Conservation (phyloP, 2,888 invertebrate species). For the Epicampocera succincta region DNA sequence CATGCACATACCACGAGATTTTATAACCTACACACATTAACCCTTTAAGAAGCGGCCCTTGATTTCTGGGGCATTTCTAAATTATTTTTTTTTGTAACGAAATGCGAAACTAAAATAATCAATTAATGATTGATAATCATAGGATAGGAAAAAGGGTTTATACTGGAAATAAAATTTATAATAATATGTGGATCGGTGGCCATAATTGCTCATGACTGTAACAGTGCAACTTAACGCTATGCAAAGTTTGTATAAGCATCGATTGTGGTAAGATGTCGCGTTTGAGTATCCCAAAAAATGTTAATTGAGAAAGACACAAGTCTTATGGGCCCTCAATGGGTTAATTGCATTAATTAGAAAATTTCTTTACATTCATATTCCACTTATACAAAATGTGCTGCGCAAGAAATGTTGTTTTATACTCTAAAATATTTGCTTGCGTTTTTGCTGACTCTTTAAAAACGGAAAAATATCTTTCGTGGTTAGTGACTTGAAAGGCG, state of each 20-base stretch:
- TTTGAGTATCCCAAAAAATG: too few relatives aligned
- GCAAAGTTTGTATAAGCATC: too few relatives aligned
- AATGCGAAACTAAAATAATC: too few relatives aligned
- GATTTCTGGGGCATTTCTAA: too few relatives aligned
- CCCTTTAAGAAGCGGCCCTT: slow-evolving; percentile 6
- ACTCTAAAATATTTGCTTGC: slow-evolving; percentile 23
- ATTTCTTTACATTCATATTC: slow-evolving; percentile 42
- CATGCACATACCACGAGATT: slow-evolving; percentile 53
- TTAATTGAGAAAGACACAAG: background rate
- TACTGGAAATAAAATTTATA: too few relatives aligned
- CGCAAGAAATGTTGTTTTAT: background rate
- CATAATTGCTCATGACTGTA: too few relatives aligned
- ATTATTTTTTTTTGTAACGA: too few relatives aligned
- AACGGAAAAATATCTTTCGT: slow-evolving; percentile 77
- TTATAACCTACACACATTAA: slow-evolving; percentile 58
- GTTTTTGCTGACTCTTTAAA: slow-evolving; percentile 36
- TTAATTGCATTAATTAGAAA: slow-evolving; percentile 52
- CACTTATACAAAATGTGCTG: slow-evolving; percentile 36
- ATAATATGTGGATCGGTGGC: too few relatives aligned
- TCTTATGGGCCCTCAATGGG: slow-evolving; percentile 11
- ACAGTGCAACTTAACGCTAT: too few relatives aligned
- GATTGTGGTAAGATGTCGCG: too few relatives aligned
- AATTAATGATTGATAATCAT: too few relatives aligned
- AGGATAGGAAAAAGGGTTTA: too few relatives aligned
- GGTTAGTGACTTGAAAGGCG: slow-evolving; percentile 78